Evolutionary conservation across 2,113 vertebrate genomes (phyloP), one percentile per base, ranked within the genome.

Genomic region (Columba livia): DNA sequence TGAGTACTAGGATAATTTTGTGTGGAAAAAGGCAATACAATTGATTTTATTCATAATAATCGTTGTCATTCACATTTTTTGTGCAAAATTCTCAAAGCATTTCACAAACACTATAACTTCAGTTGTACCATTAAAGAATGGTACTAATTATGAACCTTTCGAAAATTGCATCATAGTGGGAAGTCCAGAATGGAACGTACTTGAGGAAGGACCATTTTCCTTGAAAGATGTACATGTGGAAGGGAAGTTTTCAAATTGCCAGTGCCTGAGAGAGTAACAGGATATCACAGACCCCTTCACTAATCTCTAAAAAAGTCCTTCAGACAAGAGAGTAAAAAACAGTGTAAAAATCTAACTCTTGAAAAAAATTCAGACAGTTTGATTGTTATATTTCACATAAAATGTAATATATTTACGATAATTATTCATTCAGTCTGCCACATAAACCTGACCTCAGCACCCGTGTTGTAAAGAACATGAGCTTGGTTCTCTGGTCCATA

Each of bases 211-310:
- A 42, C 6, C 7, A 14, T 12, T 4, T n/a, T 66, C 66, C 47
- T 9, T 34, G 26, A 16, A 77, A 78, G 8, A 11, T 1, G 1
- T 40, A 12, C 0, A 0, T 11, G 5, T 40, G 24, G 26, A 88
- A 81, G 7, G 23, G 7, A 58, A 47, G 5, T 53, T 51, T 84
- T 64, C 18, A 88, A 73, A 74, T 21, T 70, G 5, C 1, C 36
- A 12, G 9, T 79, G 5, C 21, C 36, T 38, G 16, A 60, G 62
- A 5, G 32, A n/a, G 9, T 40, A 54, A 40, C 8, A 60, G 10
- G 32, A 23, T 47, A 36, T 51, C 44, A 65, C 14, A 34, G 57
- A 29, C 5, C 40, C 20, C 20, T 60, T 42, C 50, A 51, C 25
- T 70, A 61, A 36, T 5, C 6, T 24, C 32, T 23, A 50, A 16